phyloP scores from a whole-genome alignment of 1,140 invertebrate species.

The Pachypeltis micranthus region DNA sequence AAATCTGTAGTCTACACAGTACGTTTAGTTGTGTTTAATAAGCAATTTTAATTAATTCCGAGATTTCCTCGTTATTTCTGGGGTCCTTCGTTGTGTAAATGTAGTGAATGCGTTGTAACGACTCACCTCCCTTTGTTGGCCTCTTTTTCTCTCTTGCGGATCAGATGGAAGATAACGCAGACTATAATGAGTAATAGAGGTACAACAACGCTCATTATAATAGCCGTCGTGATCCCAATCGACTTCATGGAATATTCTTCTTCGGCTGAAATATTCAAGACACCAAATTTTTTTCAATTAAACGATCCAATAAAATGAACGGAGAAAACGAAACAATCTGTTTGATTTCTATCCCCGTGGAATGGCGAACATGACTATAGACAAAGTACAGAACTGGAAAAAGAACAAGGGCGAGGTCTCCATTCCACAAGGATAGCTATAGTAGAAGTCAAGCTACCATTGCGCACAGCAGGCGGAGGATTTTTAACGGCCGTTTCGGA shows the following conservation, averaged over 20 bases:
- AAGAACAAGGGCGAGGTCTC: constrained; percentile 37
- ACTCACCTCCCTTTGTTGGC: not conserved
- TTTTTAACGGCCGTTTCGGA: not conserved
- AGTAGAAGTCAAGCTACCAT: not conserved
- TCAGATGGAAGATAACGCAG: constrained; percentile 39
- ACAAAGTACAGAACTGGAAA: not conserved
- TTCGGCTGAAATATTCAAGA: constrained; percentile 43
- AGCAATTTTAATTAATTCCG: too few species aligned
- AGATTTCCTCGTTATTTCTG: too few species aligned
- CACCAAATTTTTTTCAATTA: too few species aligned
- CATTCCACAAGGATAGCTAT: constrained; percentile 13
- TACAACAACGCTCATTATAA: constrained; percentile 59
- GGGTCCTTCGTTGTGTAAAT: too few species aligned
- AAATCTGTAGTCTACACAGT: too few species aligned
- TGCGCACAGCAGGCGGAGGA: not conserved
- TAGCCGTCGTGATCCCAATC: constrained; percentile 60
- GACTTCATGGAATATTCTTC: constrained; percentile 64
- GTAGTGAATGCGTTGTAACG: too few species aligned
- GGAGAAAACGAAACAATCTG: too few species aligned
- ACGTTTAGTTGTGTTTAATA: too few species aligned
- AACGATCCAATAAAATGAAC: too few species aligned
- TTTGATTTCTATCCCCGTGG: constrained; percentile 24
- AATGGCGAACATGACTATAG: constrained; percentile 24
- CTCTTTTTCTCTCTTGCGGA: not conserved
- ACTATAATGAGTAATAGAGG: constrained; percentile 59